Evolutionary conservation across 2,113 vertebrate genomes (phyloP), one percentile per base, ranked within the genome.

Genomic region (Prunella himalayana): DNA sequence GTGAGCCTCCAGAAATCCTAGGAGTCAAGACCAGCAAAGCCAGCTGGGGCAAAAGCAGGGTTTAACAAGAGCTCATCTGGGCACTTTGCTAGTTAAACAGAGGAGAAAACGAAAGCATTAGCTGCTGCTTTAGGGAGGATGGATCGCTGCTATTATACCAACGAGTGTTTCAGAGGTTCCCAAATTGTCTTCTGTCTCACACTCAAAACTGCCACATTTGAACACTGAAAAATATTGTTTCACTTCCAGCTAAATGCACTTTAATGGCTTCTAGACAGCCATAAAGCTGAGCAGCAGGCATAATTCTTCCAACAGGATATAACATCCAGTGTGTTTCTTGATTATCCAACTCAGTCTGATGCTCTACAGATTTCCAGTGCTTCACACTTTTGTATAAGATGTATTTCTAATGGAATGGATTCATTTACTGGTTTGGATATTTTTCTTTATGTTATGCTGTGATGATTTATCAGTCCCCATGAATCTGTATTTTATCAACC

Each of bases 171-270:
- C 83, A 89, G 75, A 73, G 90, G 49, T 95, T 96, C 86, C 91
- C 96, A 91, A 96, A 97, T 97, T 97, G 90, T 95, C 65, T 96
- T 91, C 88, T 88, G 41, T 95, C 94, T 93, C 92, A 86, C 81
- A 86, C 90, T 93, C 92, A 94, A 92, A 97, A 61, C 84, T 94
- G 92, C 78, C 96, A 97, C 82, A 57, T 95, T 85, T 95, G 86
- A 96, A 90, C 93, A 92, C 49, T 96, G 81, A 93, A 93, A 96
- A 95, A 95, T 92, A 90, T 65, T 92, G 90, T 92, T 95, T 95
- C 85, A 94, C 90, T 95, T 92, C 80, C 79, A 96, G 90, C 85
- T 93, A 91, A 95, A 95, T 82, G 92, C 61, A 54, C 47, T 92
- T 90, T 93, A 92, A 94, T 87, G 82, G 65, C 56, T 97, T 94